phyloP scores from a whole-genome alignment of 2,888 invertebrate species.

The Minunthozetes semirufus region DNA sequence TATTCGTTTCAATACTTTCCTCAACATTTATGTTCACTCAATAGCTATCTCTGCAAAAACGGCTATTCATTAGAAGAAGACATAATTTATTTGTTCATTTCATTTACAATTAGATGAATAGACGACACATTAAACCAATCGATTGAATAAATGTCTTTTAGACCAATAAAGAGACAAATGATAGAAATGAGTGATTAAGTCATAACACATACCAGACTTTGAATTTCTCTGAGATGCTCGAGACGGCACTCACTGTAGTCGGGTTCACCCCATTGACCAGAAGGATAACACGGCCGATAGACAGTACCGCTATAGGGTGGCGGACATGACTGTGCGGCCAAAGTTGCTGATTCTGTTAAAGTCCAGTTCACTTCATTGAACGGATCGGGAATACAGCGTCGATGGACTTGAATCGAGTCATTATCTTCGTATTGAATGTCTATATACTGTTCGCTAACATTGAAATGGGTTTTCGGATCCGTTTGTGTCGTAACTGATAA shows the following conservation, averaged over 20 bases:
- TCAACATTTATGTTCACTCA: neutral
- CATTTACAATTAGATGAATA: conserved; percentile 20
- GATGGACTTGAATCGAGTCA: conserved; percentile 32
- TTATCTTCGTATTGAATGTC: conserved; percentile 24
- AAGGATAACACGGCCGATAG: conserved; percentile 43
- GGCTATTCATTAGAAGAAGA: conserved; percentile 12
- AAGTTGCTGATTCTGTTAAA: conserved; percentile 41
- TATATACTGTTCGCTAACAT: conserved; percentile 18
- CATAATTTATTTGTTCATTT: conserved; percentile 19
- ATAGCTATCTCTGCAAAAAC: neutral
- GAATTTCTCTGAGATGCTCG: conserved; percentile 42
- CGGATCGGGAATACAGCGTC: conserved; percentile 33
- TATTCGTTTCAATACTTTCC: neutral
- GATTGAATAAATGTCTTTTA: conserved; percentile 8
- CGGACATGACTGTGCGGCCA: conserved; percentile 42
- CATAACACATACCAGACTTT: conserved; percentile 41
- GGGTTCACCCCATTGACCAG: conserved; percentile 42
- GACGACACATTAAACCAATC: neutral
- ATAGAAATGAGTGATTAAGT: conserved; percentile 4
- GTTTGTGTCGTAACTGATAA: conserved; percentile 5
- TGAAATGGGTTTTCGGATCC: conserved; percentile 4
- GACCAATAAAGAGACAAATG: conserved; percentile 26
- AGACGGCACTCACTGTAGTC: conserved; percentile 43
- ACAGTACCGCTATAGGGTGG: conserved; percentile 42
- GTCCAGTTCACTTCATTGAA: conserved; percentile 41